Conservation (phyloP, 2,113 vertebrate genomes). For the Colinus virginianus region DNA sequence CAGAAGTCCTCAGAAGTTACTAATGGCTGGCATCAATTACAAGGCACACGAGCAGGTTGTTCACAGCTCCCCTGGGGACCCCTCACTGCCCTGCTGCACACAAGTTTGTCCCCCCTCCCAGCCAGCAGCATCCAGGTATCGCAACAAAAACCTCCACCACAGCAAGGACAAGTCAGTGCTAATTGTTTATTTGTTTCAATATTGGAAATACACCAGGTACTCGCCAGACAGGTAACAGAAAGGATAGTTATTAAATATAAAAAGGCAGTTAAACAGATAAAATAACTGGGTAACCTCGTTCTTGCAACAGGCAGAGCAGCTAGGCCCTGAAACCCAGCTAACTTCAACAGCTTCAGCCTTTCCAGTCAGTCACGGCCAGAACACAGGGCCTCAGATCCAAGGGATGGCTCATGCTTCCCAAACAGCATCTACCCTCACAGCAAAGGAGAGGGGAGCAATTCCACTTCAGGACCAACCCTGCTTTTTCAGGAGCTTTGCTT, state of each 20-base stretch:
- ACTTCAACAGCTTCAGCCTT: neutral
- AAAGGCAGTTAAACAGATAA: slow-evolving; percentile 26
- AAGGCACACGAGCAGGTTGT: neutral
- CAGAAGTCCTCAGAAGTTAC: neutral
- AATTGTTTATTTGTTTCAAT: slow-evolving; percentile 41
- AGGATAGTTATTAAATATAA: neutral
- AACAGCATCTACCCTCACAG: neutral
- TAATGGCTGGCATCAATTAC: neutral
- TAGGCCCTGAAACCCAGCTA: neutral
- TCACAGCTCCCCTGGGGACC: neutral
- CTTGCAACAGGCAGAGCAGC: neutral
- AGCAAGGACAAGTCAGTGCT: neutral
- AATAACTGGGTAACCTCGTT: neutral
- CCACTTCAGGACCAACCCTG: neutral
- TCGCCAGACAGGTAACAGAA: neutral
- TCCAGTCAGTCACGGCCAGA: neutral
- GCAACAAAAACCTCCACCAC: neutral
- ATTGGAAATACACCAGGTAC: slow-evolving; percentile 18
- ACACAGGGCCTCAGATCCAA: neutral
- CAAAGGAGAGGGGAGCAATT: neutral
- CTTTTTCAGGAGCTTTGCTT: neutral
- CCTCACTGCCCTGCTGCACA: rapidly evolving
- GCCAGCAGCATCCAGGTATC: neutral
- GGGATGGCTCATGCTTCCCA: neutral
- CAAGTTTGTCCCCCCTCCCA: neutral